A percentile compares a stretch with the other conserved stretches of the same genome.
These are phyloP conservation scores for Melanotaenia nigrans DNA, from an alignment of 2,797 vertebrate species.

Conservation along the genomic window DNA sequence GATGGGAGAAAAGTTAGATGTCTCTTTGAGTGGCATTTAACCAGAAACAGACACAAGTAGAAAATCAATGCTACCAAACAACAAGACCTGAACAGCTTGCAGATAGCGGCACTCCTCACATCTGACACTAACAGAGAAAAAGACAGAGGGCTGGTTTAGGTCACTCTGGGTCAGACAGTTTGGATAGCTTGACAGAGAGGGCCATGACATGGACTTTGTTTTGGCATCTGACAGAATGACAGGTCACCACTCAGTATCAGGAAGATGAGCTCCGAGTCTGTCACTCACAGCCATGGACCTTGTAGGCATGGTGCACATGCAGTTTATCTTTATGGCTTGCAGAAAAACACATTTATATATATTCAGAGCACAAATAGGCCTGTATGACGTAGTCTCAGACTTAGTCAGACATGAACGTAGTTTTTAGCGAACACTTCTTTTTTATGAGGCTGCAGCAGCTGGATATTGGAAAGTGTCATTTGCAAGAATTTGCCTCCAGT, in stretches of 20 bases:
- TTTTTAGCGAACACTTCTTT: background rate
- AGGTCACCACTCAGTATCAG: slow-evolving; percentile 18
- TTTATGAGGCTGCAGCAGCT: background rate
- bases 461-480: background rate
- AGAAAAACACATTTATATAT: too few species aligned
- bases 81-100: slow-evolving; percentile 4
- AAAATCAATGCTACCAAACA: slow-evolving; percentile 17
- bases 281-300: slow-evolving; percentile 7
- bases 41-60: slow-evolving; percentile 12
- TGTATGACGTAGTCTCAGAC: background rate
- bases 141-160: slow-evolving; percentile 12
- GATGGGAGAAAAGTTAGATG: background rate
- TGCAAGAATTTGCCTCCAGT: background rate
- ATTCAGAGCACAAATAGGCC: too few species aligned
- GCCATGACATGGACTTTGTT: slow-evolving; percentile 16
- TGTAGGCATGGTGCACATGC: background rate
- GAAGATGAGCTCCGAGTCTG: slow-evolving; percentile 26
- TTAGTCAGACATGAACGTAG: too few species aligned
- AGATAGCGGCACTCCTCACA: background rate
- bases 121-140: slow-evolving; percentile 23
- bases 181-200: slow-evolving; percentile 36
- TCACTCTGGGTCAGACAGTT: slow-evolving; percentile 45
- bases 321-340: background rate
- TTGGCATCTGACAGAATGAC: slow-evolving; percentile 27
- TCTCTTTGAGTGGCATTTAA: slow-evolving; percentile 27